phyloP scores from a whole-genome alignment of 2,113 vertebrate species.

The Nycticorax nycticorax region DNA sequence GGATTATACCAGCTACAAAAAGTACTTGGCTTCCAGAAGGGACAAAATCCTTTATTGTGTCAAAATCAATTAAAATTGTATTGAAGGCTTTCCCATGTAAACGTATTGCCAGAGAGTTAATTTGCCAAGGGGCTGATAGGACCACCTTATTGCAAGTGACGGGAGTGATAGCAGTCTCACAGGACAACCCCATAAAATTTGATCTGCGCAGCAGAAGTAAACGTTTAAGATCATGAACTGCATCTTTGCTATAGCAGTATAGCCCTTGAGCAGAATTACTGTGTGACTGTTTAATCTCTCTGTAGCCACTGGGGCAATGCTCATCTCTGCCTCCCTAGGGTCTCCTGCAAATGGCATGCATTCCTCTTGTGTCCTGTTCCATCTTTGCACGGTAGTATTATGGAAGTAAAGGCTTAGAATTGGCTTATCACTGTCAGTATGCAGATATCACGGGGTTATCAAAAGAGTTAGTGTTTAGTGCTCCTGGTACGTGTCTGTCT shows the following conservation, averaged over 20 bases:
- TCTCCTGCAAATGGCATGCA: not conserved
- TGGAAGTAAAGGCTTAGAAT: not conserved
- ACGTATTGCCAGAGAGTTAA: not conserved
- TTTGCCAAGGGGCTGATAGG: not conserved
- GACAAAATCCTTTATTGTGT: not conserved
- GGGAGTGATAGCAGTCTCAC: not conserved
- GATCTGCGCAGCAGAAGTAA: not conserved
- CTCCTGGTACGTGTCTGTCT: not conserved
- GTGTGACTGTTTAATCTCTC: not conserved
- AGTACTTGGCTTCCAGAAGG: not conserved
- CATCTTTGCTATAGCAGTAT: fast-evolving
- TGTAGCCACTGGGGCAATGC: not conserved
- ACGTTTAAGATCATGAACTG: not conserved
- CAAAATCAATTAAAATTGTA: not conserved
- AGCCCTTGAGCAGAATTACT: not conserved
- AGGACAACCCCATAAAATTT: not conserved
- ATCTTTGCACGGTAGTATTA: not conserved
- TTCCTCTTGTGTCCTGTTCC: not conserved
- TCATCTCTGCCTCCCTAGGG: not conserved
- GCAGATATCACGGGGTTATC: not conserved
- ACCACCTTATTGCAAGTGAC: not conserved
- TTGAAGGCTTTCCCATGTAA: not conserved
- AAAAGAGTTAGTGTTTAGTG: not conserved
- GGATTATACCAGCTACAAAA: not conserved
- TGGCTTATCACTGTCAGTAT: not conserved